These are phyloP conservation scores for Vicugna pacos DNA, from an alignment of 2,113 vertebrate genomes.

Conservation along the genomic window DNA sequence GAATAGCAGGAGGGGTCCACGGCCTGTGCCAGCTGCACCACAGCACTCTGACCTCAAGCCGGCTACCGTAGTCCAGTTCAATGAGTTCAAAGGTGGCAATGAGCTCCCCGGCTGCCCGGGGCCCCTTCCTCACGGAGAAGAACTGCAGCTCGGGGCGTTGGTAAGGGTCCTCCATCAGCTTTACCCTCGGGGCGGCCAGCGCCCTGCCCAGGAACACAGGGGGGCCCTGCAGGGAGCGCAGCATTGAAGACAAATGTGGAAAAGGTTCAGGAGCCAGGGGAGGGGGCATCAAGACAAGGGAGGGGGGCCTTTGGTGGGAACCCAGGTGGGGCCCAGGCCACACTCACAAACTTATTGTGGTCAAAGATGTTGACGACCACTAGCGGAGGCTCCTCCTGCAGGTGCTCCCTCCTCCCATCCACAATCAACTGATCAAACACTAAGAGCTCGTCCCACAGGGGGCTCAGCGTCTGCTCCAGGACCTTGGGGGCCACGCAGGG, in stretches of 20 bases:
- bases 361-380: conserved; percentile 93
- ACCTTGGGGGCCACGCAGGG: conserved; percentile 84
- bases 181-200: conserved; percentile 92
- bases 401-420: conserved; percentile 92
- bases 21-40: no score
- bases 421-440: conserved; percentile 93
- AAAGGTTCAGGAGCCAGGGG: neutral
- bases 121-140: conserved; percentile 91
- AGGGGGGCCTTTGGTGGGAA: neutral
- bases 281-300: neutral
- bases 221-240: conserved; percentile 85
- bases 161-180: conserved; percentile 91
- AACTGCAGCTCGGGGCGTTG: conserved; percentile 91
- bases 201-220: conserved; percentile 91
- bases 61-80: conserved; percentile 93
- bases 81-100: conserved; percentile 95
- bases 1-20: neutral
- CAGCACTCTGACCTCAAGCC: conserved; percentile 91
- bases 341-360: conserved; percentile 91
- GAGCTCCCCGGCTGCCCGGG: conserved; percentile 90
- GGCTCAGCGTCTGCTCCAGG: conserved; percentile 92
- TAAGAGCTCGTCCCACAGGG: conserved; percentile 94
- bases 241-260: neutral
- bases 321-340: neutral
- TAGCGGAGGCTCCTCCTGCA: conserved; percentile 92